Conservation (phyloP, 2,888 invertebrate species). For the Tenodera sinensis region DNA sequence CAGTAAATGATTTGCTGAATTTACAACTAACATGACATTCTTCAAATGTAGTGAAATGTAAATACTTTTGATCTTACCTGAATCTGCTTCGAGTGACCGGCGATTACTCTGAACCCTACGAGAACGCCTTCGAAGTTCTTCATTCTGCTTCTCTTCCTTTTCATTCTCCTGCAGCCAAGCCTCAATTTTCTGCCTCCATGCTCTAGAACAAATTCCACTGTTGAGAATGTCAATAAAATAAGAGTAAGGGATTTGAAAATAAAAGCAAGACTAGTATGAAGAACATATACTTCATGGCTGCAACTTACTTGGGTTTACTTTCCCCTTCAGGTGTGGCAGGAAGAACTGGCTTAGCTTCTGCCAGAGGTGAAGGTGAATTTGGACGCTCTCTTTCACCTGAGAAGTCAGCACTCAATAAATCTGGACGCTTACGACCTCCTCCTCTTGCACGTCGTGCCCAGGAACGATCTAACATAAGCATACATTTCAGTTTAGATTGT, state of each 20-base stretch:
- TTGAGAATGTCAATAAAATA: not conserved
- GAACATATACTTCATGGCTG: constrained; percentile 36
- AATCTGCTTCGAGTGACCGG: constrained; percentile 79
- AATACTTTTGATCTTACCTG: constrained; percentile 53
- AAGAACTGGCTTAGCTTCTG: constrained; percentile 52
- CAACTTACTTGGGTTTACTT: constrained; percentile 56
- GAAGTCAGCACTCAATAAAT: constrained; percentile 68
- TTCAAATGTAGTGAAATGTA: not conserved
- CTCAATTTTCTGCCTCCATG: constrained; percentile 88
- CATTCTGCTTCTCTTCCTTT: constrained; percentile 69
- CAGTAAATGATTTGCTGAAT: too few relatives aligned
- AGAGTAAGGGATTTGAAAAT: not conserved
- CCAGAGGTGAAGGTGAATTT: constrained; percentile 61
- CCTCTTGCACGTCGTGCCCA: constrained; percentile 79
- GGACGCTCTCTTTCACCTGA: constrained; percentile 69
- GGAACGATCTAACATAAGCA: constrained; percentile 64
- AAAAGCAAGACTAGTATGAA: not conserved
- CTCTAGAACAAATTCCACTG: constrained; percentile 48
- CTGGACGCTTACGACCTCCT: constrained; percentile 72
- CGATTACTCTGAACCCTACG: constrained; percentile 66
- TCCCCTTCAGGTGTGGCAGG: constrained; percentile 42
- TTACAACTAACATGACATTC: too few relatives aligned
- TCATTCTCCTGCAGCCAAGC: constrained; percentile 88
- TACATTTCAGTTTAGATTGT: too few relatives aligned
- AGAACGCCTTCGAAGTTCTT: constrained; percentile 62